Conservation (phyloP, 2,113 vertebrate species). For the Thermophis baileyi region DNA sequence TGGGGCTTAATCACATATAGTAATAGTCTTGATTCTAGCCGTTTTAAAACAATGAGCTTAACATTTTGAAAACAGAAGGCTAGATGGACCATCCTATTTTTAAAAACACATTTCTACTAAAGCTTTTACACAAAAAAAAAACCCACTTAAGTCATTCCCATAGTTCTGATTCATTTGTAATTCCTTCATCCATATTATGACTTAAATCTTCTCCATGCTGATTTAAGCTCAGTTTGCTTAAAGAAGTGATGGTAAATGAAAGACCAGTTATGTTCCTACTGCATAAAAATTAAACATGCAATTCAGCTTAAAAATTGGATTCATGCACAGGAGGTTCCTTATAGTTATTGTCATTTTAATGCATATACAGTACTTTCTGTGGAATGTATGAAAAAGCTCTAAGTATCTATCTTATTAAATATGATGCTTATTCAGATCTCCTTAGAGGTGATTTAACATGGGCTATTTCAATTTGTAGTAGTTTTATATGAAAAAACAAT, state of each 20-base stretch:
- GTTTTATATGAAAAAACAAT: constrained; percentile 27
- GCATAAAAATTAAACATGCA: background rate
- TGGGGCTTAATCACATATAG: background rate
- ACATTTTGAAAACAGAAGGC: background rate
- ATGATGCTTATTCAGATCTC: constrained; percentile 17
- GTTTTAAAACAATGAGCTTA: background rate
- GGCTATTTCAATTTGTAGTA: constrained; percentile 12
- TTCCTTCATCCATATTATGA: background rate
- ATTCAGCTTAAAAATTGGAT: background rate
- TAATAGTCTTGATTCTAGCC: background rate
- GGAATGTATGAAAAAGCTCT: background rate
- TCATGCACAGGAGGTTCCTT: background rate
- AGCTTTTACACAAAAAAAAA: background rate
- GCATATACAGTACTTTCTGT: background rate
- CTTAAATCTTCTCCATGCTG: background rate
- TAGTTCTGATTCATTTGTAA: background rate
- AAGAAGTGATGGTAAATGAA: background rate
- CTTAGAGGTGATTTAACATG: background rate
- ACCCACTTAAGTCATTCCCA: background rate
- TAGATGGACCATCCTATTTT: background rate
- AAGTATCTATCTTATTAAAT: constrained; percentile 17
- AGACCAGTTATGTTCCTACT: background rate
- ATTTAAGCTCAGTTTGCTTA: background rate
- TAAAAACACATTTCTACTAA: background rate
- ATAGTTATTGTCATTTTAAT: background rate